Conservation (phyloP, 2,797 vertebrate genomes). For the Galago senegalensis region DNA sequence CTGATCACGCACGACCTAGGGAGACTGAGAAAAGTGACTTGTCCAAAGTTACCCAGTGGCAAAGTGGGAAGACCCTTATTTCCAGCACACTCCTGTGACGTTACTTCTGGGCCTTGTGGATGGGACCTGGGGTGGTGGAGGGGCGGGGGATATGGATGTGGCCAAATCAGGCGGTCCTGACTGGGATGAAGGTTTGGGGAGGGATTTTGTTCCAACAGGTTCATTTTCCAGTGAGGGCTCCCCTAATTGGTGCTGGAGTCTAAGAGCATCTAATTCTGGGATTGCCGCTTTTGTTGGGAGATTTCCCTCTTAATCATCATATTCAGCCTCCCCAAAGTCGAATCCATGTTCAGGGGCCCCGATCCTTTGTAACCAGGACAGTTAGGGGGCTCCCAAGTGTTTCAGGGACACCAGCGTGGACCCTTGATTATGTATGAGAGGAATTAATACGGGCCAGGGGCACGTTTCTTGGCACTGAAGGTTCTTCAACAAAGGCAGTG, state of each 20-base stretch:
- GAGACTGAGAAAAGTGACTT: background rate
- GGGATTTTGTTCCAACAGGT: background rate
- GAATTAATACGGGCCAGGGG: background rate
- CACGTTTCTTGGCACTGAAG: background rate
- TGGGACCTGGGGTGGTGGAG: background rate
- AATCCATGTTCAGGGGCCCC: background rate
- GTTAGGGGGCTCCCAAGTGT: background rate
- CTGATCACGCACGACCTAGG: background rate
- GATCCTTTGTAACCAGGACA: background rate
- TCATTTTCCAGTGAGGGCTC: background rate
- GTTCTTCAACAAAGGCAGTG: background rate
- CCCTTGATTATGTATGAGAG: background rate
- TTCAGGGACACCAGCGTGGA: background rate
- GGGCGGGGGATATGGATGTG: background rate
- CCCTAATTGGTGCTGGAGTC: fast-evolving
- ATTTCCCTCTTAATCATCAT: background rate
- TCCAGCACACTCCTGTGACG: background rate
- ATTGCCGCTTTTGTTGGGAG: background rate
- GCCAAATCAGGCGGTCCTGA: background rate
- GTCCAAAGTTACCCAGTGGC: background rate
- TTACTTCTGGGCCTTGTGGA: background rate
- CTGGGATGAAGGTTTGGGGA: background rate
- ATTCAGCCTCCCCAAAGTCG: too few species aligned
- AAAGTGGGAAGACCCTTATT: background rate
- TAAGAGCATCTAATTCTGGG: background rate